Base-by-base conservation (phyloP, 1,140 invertebrate species). In the Solen grandis region DNA sequence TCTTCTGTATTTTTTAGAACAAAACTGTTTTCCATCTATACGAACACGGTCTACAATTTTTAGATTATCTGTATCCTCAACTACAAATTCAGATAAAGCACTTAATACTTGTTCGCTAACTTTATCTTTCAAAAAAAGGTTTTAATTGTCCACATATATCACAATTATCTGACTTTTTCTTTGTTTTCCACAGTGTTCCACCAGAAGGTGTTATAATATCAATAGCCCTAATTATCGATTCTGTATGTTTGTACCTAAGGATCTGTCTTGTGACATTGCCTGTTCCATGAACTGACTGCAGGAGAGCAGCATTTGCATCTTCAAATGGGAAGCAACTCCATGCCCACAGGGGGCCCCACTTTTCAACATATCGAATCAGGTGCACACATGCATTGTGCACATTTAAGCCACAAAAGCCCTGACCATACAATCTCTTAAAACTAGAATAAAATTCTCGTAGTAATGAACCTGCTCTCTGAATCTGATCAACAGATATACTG, bases 251-350 rank as follows among this genome's bases (percentile, higher is more conserved):
- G 55, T 65, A 81, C 52, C 60, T 68, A 33, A 82, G 31, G 33
- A 57, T 25, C 25, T 82, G 73, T 73, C 57, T 82, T n/a, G 54
- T 59, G 10, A 78, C 78, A 78, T 69, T 55, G 22, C 74, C 83
- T 13, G 79, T 82, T 33, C 83, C 79, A 84, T 82, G 83, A 35
- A 82, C 79, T 41, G 83, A 60, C 29, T 79, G 55, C 38, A 84
- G 54, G 5, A 84, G 59, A n/a, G 19, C 22, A 25, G 82, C 72
- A 66, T 84, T 78, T 38, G 62, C 36, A 74, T 78, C 69, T 46
- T 73, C 81, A 78, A 83, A 83, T 50, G 69, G 63, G 35, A 80
- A 80, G 33, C 77, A 80, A 29, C 77, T 80, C 68, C 68, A 80
- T 29, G 29, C 46, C 79, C 70, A 82, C n/a, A 82, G 33, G 25